Percentiles rank a stretch among this genome's conserved stretches.
Evolutionary conservation across 2,888 invertebrate species (phyloP).

Genomic region (Dusona sp.): DNA sequence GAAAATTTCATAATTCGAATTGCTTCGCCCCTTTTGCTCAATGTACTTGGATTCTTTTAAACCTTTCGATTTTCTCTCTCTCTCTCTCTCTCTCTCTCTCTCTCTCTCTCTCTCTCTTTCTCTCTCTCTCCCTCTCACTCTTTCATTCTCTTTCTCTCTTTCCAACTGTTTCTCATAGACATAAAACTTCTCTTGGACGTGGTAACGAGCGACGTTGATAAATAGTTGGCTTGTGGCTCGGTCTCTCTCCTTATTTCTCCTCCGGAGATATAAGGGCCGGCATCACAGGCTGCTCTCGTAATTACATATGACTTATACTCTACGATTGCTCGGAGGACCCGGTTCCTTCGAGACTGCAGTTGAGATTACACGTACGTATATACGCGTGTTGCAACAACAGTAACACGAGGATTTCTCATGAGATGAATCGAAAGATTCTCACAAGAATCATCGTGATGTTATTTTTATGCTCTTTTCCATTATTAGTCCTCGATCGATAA

Average conservation of each 20-base stretch:
- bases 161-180: constrained; percentile 65
- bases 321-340: constrained; percentile 70
- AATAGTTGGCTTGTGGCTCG: constrained; percentile 72
- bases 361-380: constrained; percentile 4
- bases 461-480: constrained; percentile 26
- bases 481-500: constrained; percentile 36
- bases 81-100: not conserved
- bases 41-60: constrained; percentile 29
- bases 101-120: no score
- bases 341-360: constrained; percentile 72
- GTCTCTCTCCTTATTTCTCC: constrained; percentile 46
- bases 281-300: constrained; percentile 57
- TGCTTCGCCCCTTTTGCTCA: constrained; percentile 16
- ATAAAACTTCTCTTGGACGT: constrained; percentile 69
- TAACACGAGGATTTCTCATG: constrained; percentile 53
- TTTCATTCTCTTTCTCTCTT: constrained; percentile 16
- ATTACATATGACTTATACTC: constrained; percentile 67
- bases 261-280: constrained; percentile 50
- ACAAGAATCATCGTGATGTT: constrained; percentile 41
- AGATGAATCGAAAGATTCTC: constrained; percentile 38
- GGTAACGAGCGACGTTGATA: constrained; percentile 78
- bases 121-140: constrained; percentile 27
- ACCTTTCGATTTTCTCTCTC: constrained; percentile 46
- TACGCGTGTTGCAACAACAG: constrained; percentile 32
- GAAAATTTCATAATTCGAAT: not conserved